These are phyloP conservation scores for Enteromius fasciolatus DNA, from an alignment of 2,797 vertebrate species.

Conservation along the genomic window DNA sequence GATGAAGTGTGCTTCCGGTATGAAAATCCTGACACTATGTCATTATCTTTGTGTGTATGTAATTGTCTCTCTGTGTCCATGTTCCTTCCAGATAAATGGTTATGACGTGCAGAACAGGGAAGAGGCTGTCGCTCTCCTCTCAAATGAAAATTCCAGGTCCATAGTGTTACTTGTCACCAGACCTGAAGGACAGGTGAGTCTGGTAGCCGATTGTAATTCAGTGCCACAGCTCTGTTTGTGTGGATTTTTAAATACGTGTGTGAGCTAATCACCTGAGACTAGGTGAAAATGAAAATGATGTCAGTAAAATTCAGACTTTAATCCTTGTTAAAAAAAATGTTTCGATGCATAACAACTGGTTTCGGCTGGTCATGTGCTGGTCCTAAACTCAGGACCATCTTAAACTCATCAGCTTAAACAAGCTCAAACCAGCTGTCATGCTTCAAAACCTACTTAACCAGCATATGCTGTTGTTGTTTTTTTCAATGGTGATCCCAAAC, in stretches of 20 bases:
- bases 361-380: background rate
- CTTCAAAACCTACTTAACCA: background rate
- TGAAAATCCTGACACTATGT: slow-evolving; percentile 29
- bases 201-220: background rate
- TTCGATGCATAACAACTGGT: background rate
- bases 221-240: background rate
- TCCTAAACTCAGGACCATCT: background rate
- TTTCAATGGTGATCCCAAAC: background rate
- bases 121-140: slow-evolving; percentile 90
- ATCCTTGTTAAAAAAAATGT: background rate
- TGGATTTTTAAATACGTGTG: background rate
- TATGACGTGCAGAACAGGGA: slow-evolving; percentile 90
- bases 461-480: background rate
- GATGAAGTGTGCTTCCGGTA: slow-evolving; percentile 40
- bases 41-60: slow-evolving; percentile 39
- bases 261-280: background rate
- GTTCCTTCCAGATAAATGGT: slow-evolving; percentile 89
- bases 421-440: background rate
- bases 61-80: slow-evolving; percentile 69
- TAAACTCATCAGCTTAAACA: background rate
- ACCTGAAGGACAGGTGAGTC: slow-evolving; percentile 89
- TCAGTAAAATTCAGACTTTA: background rate
- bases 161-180: slow-evolving; percentile 90
- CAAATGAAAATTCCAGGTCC: slow-evolving; percentile 87
- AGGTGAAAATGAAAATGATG: background rate